Evolutionary conservation across 2,888 invertebrate species (phyloP).

Genomic region (Stenotaenia linearis): DNA sequence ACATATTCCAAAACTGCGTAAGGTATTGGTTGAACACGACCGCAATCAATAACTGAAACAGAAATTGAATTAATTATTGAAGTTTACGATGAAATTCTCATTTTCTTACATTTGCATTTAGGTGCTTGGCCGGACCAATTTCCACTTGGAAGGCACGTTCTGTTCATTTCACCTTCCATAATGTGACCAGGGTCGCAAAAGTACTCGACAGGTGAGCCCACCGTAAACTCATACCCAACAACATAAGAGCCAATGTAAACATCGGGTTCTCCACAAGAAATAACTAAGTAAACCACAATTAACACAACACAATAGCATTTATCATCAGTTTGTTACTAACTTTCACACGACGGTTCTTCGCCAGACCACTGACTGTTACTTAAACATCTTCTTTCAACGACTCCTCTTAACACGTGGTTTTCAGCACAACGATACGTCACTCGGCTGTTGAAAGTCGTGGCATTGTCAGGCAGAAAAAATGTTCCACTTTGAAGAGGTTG

Average conservation of each 20-base stretch:
- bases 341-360: slow-evolving; percentile 76
- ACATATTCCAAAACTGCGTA: slow-evolving; percentile 71
- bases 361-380: slow-evolving; percentile 82
- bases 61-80: not conserved
- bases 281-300: slow-evolving; percentile 55
- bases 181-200: slow-evolving; percentile 80
- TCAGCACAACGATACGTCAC: slow-evolving; percentile 50
- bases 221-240: slow-evolving; percentile 80
- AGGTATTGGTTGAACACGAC: slow-evolving; percentile 69
- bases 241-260: slow-evolving; percentile 80
- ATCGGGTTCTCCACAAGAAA: slow-evolving; percentile 78
- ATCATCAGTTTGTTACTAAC: slow-evolving; percentile 51
- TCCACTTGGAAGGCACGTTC: slow-evolving; percentile 67
- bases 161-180: slow-evolving; percentile 63
- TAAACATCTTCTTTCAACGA: slow-evolving; percentile 64
- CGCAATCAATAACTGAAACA: slow-evolving; percentile 75
- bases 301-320: not conserved
- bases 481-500: slow-evolving; percentile 70
- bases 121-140: slow-evolving; percentile 80
- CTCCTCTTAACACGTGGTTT: slow-evolving; percentile 71
- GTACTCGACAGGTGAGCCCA: slow-evolving; percentile 79
- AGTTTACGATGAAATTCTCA: not conserved
- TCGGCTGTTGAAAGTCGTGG: slow-evolving; percentile 43
- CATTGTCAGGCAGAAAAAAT: slow-evolving; percentile 67
- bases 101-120: slow-evolving; percentile 68